Evolutionary conservation across 2,888 invertebrate species (phyloP).

Genomic region (Latheticus oryzae): DNA sequence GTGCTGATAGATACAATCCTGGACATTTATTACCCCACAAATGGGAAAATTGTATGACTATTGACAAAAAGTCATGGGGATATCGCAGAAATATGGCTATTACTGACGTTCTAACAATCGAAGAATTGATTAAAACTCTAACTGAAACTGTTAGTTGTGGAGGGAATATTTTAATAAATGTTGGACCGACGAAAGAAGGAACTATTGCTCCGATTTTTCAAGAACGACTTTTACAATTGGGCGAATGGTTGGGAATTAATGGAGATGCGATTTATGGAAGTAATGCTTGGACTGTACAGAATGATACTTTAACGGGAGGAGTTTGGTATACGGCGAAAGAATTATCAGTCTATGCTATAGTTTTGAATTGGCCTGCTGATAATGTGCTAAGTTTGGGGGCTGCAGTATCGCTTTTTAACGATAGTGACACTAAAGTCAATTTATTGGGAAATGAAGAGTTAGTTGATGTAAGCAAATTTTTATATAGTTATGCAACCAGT

Average conservation of each 20-base stretch:
- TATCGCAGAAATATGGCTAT: constrained; percentile 79
- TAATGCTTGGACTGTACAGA: constrained; percentile 84
- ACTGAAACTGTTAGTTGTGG: constrained; percentile 86
- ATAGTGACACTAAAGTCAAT: constrained; percentile 1
- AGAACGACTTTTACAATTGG: constrained; percentile 83
- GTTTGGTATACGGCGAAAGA: constrained; percentile 58
- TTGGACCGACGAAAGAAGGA: constrained; percentile 92
- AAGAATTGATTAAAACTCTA: constrained; percentile 78
- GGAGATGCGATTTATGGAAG: constrained; percentile 88
- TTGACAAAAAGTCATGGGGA: constrained; percentile 90
- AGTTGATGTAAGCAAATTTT: constrained; percentile 7
- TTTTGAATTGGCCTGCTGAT: constrained; percentile 77
- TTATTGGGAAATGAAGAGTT: constrained; percentile 19
- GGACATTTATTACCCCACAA: constrained; percentile 71
- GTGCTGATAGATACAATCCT: constrained; percentile 85
- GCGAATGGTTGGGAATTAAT: constrained; percentile 82
- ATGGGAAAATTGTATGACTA: constrained; percentile 96
- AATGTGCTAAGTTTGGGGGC: constrained; percentile 52
- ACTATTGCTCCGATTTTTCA: constrained; percentile 87
- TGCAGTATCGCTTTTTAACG: not conserved
- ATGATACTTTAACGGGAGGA: constrained; percentile 76
- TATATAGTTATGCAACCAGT: not conserved
- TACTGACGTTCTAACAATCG: constrained; percentile 74
- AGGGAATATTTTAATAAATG: constrained; percentile 84
- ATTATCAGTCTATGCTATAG: constrained; percentile 73